Evolutionary conservation across 2,888 invertebrate genomes (phyloP).

Genomic region (Dasypogon diadema): DNA sequence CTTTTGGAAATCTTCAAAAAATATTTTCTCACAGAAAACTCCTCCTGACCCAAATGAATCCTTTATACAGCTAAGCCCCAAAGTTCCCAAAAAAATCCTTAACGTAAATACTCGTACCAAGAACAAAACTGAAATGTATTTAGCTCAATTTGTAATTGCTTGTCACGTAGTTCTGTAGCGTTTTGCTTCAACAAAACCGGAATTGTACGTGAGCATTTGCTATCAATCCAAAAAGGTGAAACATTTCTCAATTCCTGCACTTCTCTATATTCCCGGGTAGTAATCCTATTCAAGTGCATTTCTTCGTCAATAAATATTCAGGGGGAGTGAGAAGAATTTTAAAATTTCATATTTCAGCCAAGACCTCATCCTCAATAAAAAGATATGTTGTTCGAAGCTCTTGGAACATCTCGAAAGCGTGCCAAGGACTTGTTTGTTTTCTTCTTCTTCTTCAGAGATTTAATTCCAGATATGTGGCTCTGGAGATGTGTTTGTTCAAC

Average conservation of each 20-base stretch:
- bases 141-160: no score
- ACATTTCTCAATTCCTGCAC: neutral
- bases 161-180: neutral
- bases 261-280: neutral
- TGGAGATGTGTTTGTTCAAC: slow-evolving; percentile 10
- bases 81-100: no score
- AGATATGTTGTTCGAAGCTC: slow-evolving; percentile 2
- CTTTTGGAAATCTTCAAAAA: no score
- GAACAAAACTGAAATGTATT: no score
- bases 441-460: neutral
- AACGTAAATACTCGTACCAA: no score
- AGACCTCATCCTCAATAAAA: neutral
- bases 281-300: neutral
- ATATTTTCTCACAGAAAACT: no score
- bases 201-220: slow-evolving; percentile 1
- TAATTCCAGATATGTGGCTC: slow-evolving; percentile 33
- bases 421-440: slow-evolving; percentile 44
- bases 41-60: no score
- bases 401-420: slow-evolving; percentile 7
- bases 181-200: neutral
- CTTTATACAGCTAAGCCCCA: no score
- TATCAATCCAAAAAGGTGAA: slow-evolving; percentile 11
- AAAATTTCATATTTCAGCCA: slow-evolving; percentile 45
- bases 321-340: slow-evolving; percentile 32
- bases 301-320: slow-evolving; percentile 28